Percentiles rank a stretch among this genome's conserved stretches.
Evolutionary conservation across 2,797 vertebrate genomes (phyloP).

Genomic region (Schizopygopsis malacanthus): DNA sequence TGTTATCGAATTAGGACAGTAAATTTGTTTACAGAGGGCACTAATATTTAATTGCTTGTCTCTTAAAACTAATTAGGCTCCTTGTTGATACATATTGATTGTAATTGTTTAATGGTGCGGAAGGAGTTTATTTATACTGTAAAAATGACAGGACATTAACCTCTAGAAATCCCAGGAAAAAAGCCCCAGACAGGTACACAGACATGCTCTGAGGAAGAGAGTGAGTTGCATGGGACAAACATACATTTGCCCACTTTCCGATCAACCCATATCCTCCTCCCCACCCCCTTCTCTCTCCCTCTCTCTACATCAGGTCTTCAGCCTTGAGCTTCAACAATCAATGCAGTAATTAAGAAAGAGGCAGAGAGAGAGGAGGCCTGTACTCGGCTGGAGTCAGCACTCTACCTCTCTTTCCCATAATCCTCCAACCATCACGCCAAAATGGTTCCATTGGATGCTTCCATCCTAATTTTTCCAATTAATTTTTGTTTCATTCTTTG

Average conservation of each 20-base stretch:
- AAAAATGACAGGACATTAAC: conserved; percentile 35
- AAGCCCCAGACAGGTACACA: background rate
- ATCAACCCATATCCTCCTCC: conserved; percentile 9
- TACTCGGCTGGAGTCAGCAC: conserved; percentile 70
- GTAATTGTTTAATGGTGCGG: conserved; percentile 45
- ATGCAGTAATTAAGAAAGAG: conserved; percentile 68
- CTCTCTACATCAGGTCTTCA: conserved; percentile 43
- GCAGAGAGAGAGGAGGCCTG: conserved; percentile 58
- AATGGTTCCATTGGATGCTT: background rate
- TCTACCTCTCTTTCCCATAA: conserved; percentile 51
- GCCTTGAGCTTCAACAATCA: conserved; percentile 70
- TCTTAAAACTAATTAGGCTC: conserved; percentile 57
- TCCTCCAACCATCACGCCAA: conserved; percentile 14
- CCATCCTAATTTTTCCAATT: background rate
- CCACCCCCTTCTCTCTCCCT: background rate
- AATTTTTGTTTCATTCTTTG: background rate
- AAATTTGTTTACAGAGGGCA: conserved; percentile 56
- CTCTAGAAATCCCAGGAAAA: background rate
- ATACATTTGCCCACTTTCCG: conserved; percentile 18
- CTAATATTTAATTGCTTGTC: conserved; percentile 63
- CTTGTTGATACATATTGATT: conserved; percentile 61
- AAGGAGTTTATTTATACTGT: conserved; percentile 49
- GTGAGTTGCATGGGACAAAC: conserved; percentile 31
- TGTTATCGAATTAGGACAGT: conserved; percentile 57
- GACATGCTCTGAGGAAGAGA: background rate